These are phyloP conservation scores for Pteronura brasiliensis DNA, from an alignment of 2,113 vertebrate species.

Conservation along the genomic window DNA sequence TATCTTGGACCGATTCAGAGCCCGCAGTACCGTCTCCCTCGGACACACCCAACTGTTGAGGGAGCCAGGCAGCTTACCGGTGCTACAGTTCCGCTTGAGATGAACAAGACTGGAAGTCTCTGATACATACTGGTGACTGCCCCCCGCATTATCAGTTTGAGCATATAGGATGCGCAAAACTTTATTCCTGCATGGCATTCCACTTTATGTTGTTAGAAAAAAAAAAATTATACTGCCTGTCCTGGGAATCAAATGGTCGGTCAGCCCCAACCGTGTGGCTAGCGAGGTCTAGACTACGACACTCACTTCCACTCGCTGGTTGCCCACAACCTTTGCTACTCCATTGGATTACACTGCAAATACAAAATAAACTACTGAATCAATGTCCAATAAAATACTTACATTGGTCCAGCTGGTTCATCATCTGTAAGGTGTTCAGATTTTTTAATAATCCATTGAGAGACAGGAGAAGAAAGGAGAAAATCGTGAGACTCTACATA, in stretches of 20 bases:
- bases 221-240: not conserved
- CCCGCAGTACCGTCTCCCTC: not conserved
- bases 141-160: not conserved
- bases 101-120: not conserved
- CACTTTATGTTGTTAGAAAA: not conserved
- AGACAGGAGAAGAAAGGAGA: conserved; percentile 77
- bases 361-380: not conserved
- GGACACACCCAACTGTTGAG: not conserved
- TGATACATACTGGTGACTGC: not conserved
- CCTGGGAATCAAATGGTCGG: conserved; percentile 15
- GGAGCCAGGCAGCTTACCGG: not conserved
- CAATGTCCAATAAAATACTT: conserved; percentile 80
- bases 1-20: not conserved
- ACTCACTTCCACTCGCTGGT: not conserved
- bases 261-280: not conserved
- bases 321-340: not conserved
- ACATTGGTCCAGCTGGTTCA: conserved; percentile 97
- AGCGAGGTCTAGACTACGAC: not conserved
- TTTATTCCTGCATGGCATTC: not conserved
- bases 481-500: conserved; percentile 55
- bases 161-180: not conserved
- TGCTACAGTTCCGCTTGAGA: not conserved
- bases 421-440: conserved; percentile 86
- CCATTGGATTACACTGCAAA: not conserved
- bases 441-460: conserved; percentile 49